A percentile compares a stretch with the other conserved stretches of the same genome.
These are phyloP conservation scores for Rhincodon typus DNA, from an alignment of 2,797 vertebrate genomes.

Conservation along the genomic window DNA sequence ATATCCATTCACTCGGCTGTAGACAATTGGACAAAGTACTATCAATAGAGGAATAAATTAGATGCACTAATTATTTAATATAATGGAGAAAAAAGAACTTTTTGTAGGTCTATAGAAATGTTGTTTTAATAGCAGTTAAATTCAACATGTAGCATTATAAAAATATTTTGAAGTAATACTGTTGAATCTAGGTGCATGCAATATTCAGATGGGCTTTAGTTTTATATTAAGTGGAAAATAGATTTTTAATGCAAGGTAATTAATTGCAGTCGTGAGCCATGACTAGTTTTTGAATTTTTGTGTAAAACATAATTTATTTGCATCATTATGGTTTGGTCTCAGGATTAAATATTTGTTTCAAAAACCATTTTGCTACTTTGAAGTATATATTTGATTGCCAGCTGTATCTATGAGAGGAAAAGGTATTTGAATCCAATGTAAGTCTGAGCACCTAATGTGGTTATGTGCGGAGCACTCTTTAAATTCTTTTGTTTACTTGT, in stretches of 20 bases:
- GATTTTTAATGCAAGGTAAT: neutral
- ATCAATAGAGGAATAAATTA: neutral
- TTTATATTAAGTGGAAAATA: neutral
- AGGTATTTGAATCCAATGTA: neutral
- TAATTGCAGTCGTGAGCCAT: neutral
- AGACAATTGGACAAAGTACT: neutral
- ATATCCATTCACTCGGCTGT: neutral
- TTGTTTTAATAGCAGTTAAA: neutral
- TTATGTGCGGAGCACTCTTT: neutral
- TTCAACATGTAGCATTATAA: neutral
- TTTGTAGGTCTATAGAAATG: neutral
- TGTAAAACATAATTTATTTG: conserved; percentile 15
- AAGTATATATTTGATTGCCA: neutral
- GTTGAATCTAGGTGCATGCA: neutral
- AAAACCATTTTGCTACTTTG: neutral
- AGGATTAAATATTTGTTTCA: neutral
- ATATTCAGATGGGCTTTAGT: neutral
- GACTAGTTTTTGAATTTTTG: neutral
- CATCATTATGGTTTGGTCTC: neutral
- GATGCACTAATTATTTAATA: neutral
- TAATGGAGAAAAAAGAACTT: neutral
- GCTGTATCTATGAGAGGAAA: neutral
- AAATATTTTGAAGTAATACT: neutral
- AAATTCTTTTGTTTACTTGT: conserved; percentile 10
- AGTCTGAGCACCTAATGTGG: neutral